phyloP scores from a whole-genome alignment of 2,113 vertebrate genomes.

The Prolemur simus region DNA sequence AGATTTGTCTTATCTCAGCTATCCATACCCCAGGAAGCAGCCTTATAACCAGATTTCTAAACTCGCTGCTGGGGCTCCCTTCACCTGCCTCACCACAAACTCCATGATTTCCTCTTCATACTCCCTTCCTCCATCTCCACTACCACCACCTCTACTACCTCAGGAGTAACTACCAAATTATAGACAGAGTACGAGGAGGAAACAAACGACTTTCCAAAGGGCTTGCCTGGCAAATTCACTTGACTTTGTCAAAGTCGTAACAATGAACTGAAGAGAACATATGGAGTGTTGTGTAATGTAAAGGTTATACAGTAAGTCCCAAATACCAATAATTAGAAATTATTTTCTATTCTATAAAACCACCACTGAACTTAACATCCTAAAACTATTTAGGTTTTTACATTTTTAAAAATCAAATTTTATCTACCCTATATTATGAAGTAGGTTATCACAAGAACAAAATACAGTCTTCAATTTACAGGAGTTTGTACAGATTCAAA shows the following conservation, averaged over 20 bases:
- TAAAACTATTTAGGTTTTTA: slow-evolving; percentile 14
- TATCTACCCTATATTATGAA: slow-evolving; percentile 27
- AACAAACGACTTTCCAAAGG: neutral
- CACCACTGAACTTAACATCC: neutral
- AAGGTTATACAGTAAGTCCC: neutral
- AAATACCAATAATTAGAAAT: slow-evolving; percentile 35
- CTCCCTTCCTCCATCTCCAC: neutral
- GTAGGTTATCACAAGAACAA: slow-evolving; percentile 23
- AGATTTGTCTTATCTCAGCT: slow-evolving; percentile 29
- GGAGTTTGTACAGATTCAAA: slow-evolving; percentile 46
- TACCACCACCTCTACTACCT: neutral
- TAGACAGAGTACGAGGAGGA: neutral
- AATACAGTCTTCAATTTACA: slow-evolving; percentile 45
- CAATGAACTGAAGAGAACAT: slow-evolving; percentile 31
- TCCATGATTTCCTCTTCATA: neutral
- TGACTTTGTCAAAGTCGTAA: slow-evolving; percentile 43
- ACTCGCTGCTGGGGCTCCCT: neutral
- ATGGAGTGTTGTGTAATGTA: neutral
- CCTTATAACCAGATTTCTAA: neutral
- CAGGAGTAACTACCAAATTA: slow-evolving; percentile 14
- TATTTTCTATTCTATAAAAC: slow-evolving; percentile 13
- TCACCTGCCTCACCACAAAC: neutral
- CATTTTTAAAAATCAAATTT: slow-evolving; percentile 36
- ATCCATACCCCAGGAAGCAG: neutral
- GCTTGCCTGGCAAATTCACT: slow-evolving; percentile 6